Conservation (phyloP, 2,888 invertebrate genomes). For the Polydrusus pterygomalis region DNA sequence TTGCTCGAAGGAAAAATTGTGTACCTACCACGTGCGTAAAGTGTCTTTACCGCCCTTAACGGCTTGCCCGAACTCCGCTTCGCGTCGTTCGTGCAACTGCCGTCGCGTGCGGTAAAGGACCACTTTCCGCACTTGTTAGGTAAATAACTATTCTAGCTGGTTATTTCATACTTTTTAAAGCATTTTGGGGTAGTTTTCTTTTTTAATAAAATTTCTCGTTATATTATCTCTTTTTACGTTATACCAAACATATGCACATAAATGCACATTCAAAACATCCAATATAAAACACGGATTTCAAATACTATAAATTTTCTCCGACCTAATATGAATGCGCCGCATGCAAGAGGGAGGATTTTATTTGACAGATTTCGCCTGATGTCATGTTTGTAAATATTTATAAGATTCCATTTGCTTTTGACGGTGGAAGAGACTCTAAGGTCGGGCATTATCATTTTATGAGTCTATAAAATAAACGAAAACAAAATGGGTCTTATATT, state of each 20-base stretch:
- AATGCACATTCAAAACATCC: neutral
- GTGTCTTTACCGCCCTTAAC: no score
- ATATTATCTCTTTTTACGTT: no score
- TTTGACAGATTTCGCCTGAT: conserved; percentile 33
- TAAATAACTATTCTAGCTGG: no score
- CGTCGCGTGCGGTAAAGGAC: no score
- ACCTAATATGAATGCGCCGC: conserved; percentile 25
- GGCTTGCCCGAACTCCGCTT: no score
- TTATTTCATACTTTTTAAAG: no score
- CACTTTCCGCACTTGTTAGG: no score
- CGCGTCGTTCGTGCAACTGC: no score
- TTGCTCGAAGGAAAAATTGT: no score
- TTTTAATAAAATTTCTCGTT: no score
- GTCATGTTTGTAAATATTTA: conserved; percentile 36
- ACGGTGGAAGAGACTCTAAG: neutral
- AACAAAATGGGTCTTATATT: neutral
- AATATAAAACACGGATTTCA: conserved; percentile 3
- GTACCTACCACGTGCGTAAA: no score
- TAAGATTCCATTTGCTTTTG: conserved; percentile 12
- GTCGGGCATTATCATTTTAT: neutral
- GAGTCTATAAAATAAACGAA: neutral
- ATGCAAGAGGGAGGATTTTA: conserved; percentile 31
- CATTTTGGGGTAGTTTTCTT: no score
- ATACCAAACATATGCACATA: neutral
- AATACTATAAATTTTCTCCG: neutral